phyloP scores from a whole-genome alignment of 2,797 vertebrate species.

The Macroramphosus scolopax region DNA sequence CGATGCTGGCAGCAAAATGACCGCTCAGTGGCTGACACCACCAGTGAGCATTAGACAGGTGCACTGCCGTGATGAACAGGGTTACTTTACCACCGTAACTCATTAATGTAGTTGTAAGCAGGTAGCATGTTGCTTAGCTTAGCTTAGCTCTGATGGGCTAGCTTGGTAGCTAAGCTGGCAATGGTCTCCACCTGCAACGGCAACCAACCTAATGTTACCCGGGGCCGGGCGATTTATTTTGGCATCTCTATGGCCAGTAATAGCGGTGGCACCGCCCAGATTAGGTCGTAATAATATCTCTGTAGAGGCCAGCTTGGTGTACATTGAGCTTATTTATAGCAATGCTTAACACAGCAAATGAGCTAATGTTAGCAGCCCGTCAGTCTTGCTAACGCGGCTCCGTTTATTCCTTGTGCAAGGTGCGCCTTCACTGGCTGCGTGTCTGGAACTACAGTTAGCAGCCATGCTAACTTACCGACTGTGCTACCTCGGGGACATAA shows the following conservation, averaged over 20 bases:
- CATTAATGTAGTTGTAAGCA: slow-evolving; percentile 8
- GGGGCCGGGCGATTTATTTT: slow-evolving; percentile 27
- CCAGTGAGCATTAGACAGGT: slow-evolving; percentile 14
- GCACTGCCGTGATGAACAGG: slow-evolving; percentile 14
- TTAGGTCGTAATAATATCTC: slow-evolving; percentile 28
- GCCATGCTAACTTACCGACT: slow-evolving; percentile 22
- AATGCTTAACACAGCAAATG: slow-evolving; percentile 30
- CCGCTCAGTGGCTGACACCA: slow-evolving; percentile 18
- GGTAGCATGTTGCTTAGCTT: slow-evolving; percentile 48
- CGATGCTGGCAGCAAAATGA: slow-evolving; percentile 5
- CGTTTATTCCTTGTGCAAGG: slow-evolving; percentile 66
- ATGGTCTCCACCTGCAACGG: slow-evolving; percentile 37
- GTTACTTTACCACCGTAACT: slow-evolving; percentile 1
- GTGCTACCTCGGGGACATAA: neutral
- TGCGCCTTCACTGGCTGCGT: slow-evolving; percentile 42
- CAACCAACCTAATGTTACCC: slow-evolving; percentile 32
- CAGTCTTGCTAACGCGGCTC: slow-evolving; percentile 45
- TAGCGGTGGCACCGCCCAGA: slow-evolving; percentile 28
- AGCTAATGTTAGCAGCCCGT: slow-evolving; percentile 53
- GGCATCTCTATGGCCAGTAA: slow-evolving; percentile 27
- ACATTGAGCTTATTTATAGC: slow-evolving; percentile 41
- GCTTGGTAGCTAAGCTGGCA: slow-evolving; percentile 49
- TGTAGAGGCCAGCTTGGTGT: slow-evolving; percentile 16
- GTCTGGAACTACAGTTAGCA: slow-evolving; percentile 18
- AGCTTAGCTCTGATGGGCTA: slow-evolving; percentile 54